Evolutionary conservation across 2,888 invertebrate species (phyloP).

Genomic region (Schizaphis graminum): DNA sequence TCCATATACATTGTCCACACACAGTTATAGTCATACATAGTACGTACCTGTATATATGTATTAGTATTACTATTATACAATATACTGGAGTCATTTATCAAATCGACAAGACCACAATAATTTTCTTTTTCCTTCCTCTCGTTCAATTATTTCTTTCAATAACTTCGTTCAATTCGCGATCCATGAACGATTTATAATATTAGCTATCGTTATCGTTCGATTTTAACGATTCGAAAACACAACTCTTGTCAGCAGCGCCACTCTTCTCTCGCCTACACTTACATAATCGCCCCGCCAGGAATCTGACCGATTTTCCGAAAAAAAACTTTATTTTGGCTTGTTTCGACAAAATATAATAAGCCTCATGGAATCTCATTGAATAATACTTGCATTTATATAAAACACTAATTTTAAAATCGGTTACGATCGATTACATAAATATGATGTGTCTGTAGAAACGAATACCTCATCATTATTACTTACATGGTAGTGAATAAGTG

Average conservation of each 20-base stretch:
- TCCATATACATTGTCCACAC: background rate
- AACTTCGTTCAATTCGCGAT: background rate
- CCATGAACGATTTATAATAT: background rate
- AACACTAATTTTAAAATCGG: background rate
- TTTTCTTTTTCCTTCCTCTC: background rate
- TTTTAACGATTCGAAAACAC: background rate
- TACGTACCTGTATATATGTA: background rate
- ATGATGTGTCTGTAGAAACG: background rate
- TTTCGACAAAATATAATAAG: background rate
- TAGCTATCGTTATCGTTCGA: background rate
- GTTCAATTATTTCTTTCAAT: background rate
- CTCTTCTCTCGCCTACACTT: background rate
- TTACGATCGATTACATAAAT: background rate
- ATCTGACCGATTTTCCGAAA: background rate
- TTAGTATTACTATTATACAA: background rate
- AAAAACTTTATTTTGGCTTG: background rate
- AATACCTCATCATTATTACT: background rate
- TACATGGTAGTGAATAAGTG: too few species aligned
- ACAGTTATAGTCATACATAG: background rate
- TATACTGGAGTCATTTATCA: conserved; percentile 2
- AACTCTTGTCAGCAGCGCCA: background rate
- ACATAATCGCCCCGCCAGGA: background rate
- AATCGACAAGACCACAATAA: conserved; percentile 3
- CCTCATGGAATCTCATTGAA: background rate
- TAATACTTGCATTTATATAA: background rate